Base-by-base conservation (phyloP, 2,113 vertebrate genomes). In the Trichechus manatus region DNA sequence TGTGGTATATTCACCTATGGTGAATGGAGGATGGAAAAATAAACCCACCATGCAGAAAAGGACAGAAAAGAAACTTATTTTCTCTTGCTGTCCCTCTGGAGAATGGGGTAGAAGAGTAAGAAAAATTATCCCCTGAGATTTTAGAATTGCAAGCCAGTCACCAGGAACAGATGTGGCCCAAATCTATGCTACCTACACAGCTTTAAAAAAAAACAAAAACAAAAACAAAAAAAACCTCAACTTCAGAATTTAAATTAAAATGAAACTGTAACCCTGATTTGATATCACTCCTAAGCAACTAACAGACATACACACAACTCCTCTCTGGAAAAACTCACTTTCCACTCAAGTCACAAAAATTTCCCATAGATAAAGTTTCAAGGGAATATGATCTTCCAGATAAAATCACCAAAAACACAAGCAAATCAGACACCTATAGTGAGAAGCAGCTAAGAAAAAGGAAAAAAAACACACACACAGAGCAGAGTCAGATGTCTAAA, bases 191-290 rank as follows among this genome's bases (percentile, higher is more conserved):
- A 56, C 3, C 9, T 59, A 8, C 42, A 33, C 1, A 63, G 50
- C 42, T 20, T 66, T 17, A 42, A 39, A 23, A 39, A 9, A 74
- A 33, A 68, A 14, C 2, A 31, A 14, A 63, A 93, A 75, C 63
- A 56, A 47, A 47, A 47, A 7, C 4, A 47, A 47, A 7, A 47
- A 47, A 5, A 47, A 63, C 0, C 22, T 66, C 36, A 59, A n/a
- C 64, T 93, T 80, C 56, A 82, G 42, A 89, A 79, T 47, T 88
- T 70, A 95, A 89, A 50, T 89, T 50, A 82, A 91, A 95, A 66
- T 82, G 15, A 70, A 87, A 90, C 22, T 89, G 10, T 50, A 74
- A 63, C 53, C 23, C 87, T 25, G 31, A 83, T 14, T 77, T 79
- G 36, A 44, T 74, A 36, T 56, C 27, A 89, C 23, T 56, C 53